These are phyloP conservation scores for Coptotermes formosanus DNA, from an alignment of 1,140 invertebrate species.

Conservation along the genomic window DNA sequence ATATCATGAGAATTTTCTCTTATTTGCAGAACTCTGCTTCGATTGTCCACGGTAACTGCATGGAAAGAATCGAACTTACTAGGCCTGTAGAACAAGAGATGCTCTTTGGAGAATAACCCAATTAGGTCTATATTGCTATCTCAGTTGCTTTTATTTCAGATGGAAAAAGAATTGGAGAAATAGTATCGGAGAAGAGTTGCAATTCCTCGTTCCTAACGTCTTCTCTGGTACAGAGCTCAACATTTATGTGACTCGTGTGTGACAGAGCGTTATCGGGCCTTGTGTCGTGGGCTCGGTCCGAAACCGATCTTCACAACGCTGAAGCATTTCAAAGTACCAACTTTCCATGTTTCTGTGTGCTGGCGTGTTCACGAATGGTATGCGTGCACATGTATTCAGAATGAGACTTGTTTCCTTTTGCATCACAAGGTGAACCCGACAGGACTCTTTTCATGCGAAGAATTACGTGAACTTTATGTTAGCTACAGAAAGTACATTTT, in stretches of 20 bases:
- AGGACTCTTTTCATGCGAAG: too few species aligned
- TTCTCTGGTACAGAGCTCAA: not conserved
- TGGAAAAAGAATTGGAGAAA: not conserved
- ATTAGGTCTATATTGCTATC: not conserved
- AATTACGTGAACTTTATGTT: too few species aligned
- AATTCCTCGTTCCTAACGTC: not conserved
- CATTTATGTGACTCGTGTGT: not conserved
- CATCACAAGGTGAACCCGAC: too few species aligned
- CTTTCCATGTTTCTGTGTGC: too few species aligned
- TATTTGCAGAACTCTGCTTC: not conserved
- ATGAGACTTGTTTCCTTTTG: too few species aligned
- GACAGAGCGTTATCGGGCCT: too few species aligned
- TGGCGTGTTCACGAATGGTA: too few species aligned
- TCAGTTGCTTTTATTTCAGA: not conserved
- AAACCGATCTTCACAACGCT: too few species aligned
- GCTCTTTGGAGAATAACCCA: constrained; percentile 10
- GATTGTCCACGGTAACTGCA: not conserved
- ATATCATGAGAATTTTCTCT: not conserved
- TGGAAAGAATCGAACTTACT: not conserved
- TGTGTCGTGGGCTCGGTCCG: too few species aligned
- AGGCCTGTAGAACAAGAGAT: not conserved
- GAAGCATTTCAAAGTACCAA: too few species aligned
- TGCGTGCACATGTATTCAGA: too few species aligned
- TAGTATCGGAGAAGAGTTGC: not conserved
- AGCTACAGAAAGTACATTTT: too few species aligned